Percentiles rank a stretch among this genome's conserved stretches.
Evolutionary conservation across 2,888 invertebrate species (phyloP).

Genomic region (Pocota personata): DNA sequence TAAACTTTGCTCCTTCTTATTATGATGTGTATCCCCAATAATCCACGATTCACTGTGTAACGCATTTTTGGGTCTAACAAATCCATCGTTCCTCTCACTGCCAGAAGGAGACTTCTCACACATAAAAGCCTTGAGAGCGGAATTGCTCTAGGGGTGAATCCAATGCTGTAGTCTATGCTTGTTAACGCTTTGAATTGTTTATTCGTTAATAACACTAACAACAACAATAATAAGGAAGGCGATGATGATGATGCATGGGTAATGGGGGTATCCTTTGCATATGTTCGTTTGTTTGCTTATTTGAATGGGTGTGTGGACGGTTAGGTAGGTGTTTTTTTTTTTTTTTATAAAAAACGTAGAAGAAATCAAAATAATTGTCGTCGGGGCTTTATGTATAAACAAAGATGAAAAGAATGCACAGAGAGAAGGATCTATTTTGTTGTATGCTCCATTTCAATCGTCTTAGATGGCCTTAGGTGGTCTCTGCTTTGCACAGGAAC

Average conservation of each 20-base stretch:
- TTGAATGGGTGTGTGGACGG: not conserved
- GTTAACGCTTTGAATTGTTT: constrained; percentile 46
- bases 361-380: constrained; percentile 65
- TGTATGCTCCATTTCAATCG: constrained; percentile 59
- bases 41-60: constrained; percentile 28
- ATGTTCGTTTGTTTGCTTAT: not conserved
- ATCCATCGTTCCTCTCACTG: not conserved
- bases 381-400: constrained; percentile 26
- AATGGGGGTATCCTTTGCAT: constrained; percentile 15
- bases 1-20: constrained; percentile 40
- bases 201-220: constrained; percentile 44
- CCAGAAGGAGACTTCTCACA: not conserved
- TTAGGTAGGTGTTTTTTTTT: not conserved
- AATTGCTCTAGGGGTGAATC: constrained; percentile 37
- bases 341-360: constrained; percentile 41
- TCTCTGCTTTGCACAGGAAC: constrained; percentile 54
- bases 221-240: constrained; percentile 36
- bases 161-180: constrained; percentile 28
- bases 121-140: constrained; percentile 16
- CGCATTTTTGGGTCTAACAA: constrained; percentile 14
- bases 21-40: too few species aligned
- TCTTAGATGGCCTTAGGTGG: constrained; percentile 54
- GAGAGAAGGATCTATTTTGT: constrained; percentile 38
- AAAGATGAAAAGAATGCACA: constrained; percentile 49
- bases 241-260: constrained; percentile 3